These are phyloP conservation scores for Meta bourneti DNA, from an alignment of 2,888 invertebrate genomes.

Conservation along the genomic window DNA sequence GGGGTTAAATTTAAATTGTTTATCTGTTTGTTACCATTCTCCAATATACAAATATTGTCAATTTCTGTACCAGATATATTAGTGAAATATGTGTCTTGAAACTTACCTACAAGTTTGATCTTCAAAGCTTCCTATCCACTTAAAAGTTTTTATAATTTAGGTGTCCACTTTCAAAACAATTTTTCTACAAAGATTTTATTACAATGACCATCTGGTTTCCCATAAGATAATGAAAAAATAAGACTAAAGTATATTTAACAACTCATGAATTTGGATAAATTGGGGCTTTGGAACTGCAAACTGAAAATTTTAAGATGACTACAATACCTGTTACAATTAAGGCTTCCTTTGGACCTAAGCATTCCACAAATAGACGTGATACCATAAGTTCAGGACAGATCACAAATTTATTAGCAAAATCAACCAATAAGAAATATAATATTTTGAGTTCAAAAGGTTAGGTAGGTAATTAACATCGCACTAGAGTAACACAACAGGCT, in stretches of 20 bases:
- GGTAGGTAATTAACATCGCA: no score
- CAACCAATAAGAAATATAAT: slow-evolving; percentile 87
- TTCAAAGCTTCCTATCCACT: slow-evolving; percentile 87
- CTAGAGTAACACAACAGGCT: no score
- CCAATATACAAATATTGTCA: no score
- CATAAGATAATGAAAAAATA: no score
- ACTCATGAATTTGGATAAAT: background rate
- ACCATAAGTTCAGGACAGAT: slow-evolving; percentile 95
- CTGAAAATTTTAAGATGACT: background rate
- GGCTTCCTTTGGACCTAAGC: slow-evolving; percentile 89
- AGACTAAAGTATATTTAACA: background rate
- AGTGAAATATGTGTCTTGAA: background rate
- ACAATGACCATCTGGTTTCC: no score
- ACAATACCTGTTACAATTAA: slow-evolving; percentile 88
- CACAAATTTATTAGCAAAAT: slow-evolving; percentile 95
- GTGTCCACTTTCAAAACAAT: slow-evolving; percentile 7
- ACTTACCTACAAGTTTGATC: slow-evolving; percentile 83
- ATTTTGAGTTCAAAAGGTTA: background rate
- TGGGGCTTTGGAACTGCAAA: background rate
- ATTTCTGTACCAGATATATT: no score
- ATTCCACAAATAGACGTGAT: slow-evolving; percentile 92
- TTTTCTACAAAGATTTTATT: background rate
- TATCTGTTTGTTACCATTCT: no score
- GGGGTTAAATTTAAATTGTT: no score
- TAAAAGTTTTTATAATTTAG: slow-evolving; percentile 85